Conservation (phyloP, 2,797 vertebrate genomes). For the Nasua narica region DNA sequence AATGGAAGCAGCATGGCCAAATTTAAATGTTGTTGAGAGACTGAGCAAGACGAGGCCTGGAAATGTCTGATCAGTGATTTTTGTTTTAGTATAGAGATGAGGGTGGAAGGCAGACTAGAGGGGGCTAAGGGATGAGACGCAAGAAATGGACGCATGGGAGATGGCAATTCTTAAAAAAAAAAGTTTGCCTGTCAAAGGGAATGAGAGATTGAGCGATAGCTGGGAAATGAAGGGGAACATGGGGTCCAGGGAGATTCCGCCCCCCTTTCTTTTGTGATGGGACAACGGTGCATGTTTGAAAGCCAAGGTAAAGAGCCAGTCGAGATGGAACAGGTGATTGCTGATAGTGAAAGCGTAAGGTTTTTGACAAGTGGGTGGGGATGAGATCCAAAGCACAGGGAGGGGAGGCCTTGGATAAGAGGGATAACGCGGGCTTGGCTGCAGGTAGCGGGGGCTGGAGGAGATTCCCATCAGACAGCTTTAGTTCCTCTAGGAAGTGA, state of each 20-base stretch:
- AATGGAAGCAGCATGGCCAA: not conserved
- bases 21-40: not conserved
- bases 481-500: not conserved
- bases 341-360: fast-evolving
- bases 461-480: not conserved
- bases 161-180: not conserved
- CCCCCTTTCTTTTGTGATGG: not conserved
- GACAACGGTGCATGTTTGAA: not conserved
- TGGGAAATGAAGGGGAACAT: not conserved
- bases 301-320: not conserved
- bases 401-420: not conserved
- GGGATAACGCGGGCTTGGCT: not conserved
- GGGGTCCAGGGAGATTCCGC: not conserved
- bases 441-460: not conserved
- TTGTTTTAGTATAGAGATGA: not conserved
- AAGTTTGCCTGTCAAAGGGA: not conserved
- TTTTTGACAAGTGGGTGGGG: not conserved
- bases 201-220: not conserved
- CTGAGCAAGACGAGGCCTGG: not conserved
- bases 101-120: not conserved
- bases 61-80: not conserved
- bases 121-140: not conserved
- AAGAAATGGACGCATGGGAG: not conserved
- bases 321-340: not conserved
- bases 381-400: not conserved